Conservation (phyloP, 2,113 vertebrate genomes). For the Zosterops lateralis region DNA sequence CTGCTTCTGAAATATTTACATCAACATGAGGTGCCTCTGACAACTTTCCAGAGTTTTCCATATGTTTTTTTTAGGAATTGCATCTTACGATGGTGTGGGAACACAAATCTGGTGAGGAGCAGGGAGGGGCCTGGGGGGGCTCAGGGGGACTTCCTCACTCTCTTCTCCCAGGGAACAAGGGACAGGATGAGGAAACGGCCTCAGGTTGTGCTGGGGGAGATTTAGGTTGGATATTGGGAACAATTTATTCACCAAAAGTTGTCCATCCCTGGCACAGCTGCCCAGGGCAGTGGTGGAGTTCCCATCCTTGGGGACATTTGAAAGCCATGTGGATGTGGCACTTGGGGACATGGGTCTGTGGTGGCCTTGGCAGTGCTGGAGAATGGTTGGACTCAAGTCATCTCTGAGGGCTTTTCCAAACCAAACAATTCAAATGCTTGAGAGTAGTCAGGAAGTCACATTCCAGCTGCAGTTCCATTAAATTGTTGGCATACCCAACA, state of each 20-base stretch:
- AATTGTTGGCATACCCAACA: background rate
- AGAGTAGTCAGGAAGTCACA: background rate
- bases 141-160: background rate
- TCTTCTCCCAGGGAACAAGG: background rate
- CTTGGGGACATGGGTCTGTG: background rate
- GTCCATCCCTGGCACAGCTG: background rate
- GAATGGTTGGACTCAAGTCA: fast-evolving
- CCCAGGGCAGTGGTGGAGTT: fast-evolving
- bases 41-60: background rate
- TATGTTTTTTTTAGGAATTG: background rate
- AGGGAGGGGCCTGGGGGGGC: background rate
- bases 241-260: background rate
- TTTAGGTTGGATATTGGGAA: background rate
- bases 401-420: background rate
- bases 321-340: background rate
- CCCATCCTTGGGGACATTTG: background rate
- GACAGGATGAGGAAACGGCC: background rate
- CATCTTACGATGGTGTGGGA: background rate
- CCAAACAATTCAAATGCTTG: background rate
- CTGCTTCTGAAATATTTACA: background rate
- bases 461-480: background rate
- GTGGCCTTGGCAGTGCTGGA: background rate
- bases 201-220: background rate
- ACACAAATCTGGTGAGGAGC: background rate
- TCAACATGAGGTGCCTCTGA: background rate